Evolutionary conservation across 1,140 invertebrate species (phyloP).

Genomic region (Pemphigus obesinymphae): DNA sequence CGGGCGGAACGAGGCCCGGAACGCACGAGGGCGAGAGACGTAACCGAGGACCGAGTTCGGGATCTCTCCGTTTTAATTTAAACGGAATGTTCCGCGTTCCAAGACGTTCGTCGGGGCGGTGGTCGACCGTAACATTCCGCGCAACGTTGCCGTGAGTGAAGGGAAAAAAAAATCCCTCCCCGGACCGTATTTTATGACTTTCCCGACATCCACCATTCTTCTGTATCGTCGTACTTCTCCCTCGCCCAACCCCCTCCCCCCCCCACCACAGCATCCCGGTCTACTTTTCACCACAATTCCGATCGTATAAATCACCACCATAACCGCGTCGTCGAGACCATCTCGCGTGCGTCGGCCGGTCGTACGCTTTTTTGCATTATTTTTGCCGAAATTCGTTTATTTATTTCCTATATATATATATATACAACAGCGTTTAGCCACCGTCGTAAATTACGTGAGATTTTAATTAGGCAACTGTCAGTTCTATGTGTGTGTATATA

Average conservation of each 20-base stretch:
- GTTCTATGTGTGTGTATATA: too few relatives aligned
- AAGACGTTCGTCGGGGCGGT: slow-evolving; percentile 8
- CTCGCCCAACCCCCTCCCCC: too few relatives aligned
- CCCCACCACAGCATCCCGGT: not conserved
- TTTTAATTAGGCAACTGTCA: not conserved
- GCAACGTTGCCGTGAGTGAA: not conserved
- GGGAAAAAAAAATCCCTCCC: not conserved
- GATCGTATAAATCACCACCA: not conserved
- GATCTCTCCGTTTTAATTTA: slow-evolving; percentile 20
- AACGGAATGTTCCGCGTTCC: slow-evolving; percentile 31
- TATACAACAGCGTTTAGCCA: too few relatives aligned
- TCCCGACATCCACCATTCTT: too few relatives aligned
- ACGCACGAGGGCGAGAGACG: not conserved
- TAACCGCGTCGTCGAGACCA: too few relatives aligned
- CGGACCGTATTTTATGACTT: too few relatives aligned
- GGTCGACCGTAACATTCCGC: slow-evolving; percentile 12
- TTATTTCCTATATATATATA: not conserved
- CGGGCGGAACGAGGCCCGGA: not conserved
- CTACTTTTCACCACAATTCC: not conserved
- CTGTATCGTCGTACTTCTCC: too few relatives aligned
- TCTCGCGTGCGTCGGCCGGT: too few relatives aligned
- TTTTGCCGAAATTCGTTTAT: not conserved
- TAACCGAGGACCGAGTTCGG: too few relatives aligned
- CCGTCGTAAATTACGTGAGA: slow-evolving; percentile 8
- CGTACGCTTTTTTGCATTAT: too few relatives aligned